Evolutionary conservation across 2,113 vertebrate species (phyloP), one percentile per base, ranked within the genome.

Genomic region (Ia io): DNA sequence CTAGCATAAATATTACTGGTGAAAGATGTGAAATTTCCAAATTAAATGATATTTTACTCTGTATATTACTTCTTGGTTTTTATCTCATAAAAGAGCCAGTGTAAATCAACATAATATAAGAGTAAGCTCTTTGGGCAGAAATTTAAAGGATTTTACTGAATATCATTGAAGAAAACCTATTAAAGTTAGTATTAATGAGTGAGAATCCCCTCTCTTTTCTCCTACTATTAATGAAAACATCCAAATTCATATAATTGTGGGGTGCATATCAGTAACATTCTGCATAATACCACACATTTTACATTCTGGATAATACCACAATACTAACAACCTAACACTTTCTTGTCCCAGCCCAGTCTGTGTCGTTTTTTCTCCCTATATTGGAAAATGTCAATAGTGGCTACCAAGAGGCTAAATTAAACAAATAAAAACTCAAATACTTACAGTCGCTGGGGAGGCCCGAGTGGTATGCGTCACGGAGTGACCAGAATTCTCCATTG

Each of bases 401-500:
- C 37, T 44, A 76, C 8, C 63, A 69, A 59, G 18, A 90, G 73
- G 56, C 35, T 80, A 70, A 78, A 70, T 28, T 25, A 67, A 88
- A 67, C 53, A 59, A 70, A 78, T 74, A 94, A 96, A 97, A 95
- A 94, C 25, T 86, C 93, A 83, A 90, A 95, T 98, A 98, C 99
- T 99, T 98, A 99, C 99, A 96, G 99, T 99, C 0, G 99, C 99
- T 95, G 99, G 98, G 70, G 99, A 99, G 94, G 99, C 98, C 90
- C 99, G 98, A 0, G 98, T 98, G 18, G 98, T 98, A 53, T 99
- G 99, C 90, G 98, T 99, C 98, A 98, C 98, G 18, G 99, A 97
- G 90, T 99, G 99, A 92, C 98, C 98, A 97, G 98, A 98, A 97
- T 99, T 99, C 98, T 99, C 99, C 98, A 99, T 99, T 76, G 98